Base-by-base conservation (phyloP, 2,888 invertebrate species). In the Andrena haemorrhoa region DNA sequence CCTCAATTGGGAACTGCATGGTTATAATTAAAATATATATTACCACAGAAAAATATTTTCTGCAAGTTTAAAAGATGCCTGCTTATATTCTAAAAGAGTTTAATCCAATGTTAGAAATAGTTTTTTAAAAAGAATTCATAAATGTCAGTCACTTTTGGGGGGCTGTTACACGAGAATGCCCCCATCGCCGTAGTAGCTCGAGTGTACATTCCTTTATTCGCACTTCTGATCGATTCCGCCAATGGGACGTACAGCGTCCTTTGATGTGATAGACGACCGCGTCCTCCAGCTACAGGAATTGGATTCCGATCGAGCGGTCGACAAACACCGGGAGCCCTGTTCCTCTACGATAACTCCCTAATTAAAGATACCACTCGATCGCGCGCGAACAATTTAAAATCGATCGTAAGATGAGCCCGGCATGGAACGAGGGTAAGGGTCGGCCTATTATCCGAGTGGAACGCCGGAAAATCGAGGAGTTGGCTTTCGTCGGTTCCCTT, bases 401-500 rank as follows among this genome's bases (percentile, higher is more conserved):
- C 73, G 66, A 83, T 83, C 69, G 75, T 53, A 49, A 70, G 72
- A 41, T 33, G 69, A 68, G 64, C 29, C 76, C 23, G 12, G 60
- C 41, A 26, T 41, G 56, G 60, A 41, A 64, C 53, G 64, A 56
- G 65, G 83, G 10, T 29, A 51, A 65, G 31, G 53, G 71, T 33
- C 47, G 12, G 63, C 66, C 26, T 81, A 69, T 79, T 76, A 58
- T 23, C 16, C 69, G 35, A 58, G 65, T 49, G 70, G 78, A 85
- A 79, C 64, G 56, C 61, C 35, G 72, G 66, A 61, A 74, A 85
- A 79, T 83, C 75, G 75, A 74, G 71, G 29, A 79, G 74, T 69
- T 33, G 60, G 64, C 60, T 53, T 82, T 72, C 61, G 70, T 64
- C 75, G 65, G 82, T 80, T 84, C 79, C 73, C 75, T 41, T 83